Conservation (phyloP, 2,888 invertebrate species). For the Pterostichus madidus region DNA sequence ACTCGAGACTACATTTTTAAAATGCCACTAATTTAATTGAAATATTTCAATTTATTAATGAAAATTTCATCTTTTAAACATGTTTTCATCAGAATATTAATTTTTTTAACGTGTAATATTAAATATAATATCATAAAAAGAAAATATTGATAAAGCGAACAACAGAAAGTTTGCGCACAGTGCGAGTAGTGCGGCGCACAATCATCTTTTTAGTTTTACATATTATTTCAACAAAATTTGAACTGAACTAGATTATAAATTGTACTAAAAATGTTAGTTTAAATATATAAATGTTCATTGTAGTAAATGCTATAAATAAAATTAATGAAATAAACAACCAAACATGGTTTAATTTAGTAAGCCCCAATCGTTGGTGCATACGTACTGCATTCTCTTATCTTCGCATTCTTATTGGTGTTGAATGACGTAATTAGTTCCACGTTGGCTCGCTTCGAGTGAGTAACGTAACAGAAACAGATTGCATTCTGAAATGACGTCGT, state of each 20-base stretch:
- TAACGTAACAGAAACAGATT: constrained; percentile 63
- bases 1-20: background rate
- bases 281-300: no score
- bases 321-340: constrained; percentile 16
- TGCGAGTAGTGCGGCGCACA: no score
- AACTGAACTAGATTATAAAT: no score
- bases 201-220: no score
- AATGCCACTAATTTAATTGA: background rate
- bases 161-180: no score
- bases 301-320: background rate
- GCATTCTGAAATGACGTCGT: constrained; percentile 56
- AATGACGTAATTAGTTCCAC: constrained; percentile 84
- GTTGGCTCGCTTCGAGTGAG: constrained; percentile 79
- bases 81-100: no score
- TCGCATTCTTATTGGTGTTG: constrained; percentile 31
- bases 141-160: no score
- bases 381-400: constrained; percentile 1
- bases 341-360: constrained; percentile 4
- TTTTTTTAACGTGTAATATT: no score
- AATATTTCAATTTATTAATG: background rate
- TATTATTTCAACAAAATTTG: no score
- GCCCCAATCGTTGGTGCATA: constrained; percentile 30
- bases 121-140: no score
- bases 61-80: no score
- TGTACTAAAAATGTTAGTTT: no score